phyloP scores from a whole-genome alignment of 2,797 vertebrate species.

The Poliocrania exsul region DNA sequence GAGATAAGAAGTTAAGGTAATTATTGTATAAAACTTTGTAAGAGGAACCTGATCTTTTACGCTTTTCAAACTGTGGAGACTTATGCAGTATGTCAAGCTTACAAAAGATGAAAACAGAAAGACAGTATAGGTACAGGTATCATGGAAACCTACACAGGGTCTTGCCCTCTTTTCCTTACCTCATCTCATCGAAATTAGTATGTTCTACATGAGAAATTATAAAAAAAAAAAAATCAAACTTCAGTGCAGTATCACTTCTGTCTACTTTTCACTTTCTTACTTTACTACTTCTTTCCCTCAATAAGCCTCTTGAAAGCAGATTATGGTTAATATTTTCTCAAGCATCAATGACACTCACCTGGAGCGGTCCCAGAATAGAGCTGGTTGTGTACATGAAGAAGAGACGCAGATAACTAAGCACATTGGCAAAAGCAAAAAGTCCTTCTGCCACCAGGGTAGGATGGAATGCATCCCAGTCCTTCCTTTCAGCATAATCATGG shows the following conservation, averaged over 20 bases:
- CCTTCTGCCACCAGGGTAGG: constrained; percentile 97
- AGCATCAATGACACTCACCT: constrained; percentile 80
- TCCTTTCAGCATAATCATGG: constrained; percentile 87
- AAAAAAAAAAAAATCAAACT: background rate
- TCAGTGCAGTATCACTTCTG: background rate
- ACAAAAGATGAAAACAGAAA: background rate
- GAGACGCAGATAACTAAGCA: constrained; percentile 96
- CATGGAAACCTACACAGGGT: background rate
- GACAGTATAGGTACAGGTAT: background rate
- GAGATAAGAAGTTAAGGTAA: background rate
- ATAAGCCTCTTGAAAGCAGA: background rate
- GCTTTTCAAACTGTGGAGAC: background rate
- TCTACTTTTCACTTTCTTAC: background rate
- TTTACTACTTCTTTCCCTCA: background rate
- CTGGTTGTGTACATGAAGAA: constrained; percentile 99
- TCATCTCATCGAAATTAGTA: background rate
- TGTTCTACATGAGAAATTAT: background rate
- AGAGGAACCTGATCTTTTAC: background rate
- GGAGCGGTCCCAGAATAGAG: constrained; percentile 95
- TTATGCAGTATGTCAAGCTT: background rate
- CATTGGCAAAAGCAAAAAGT: constrained; percentile 96
- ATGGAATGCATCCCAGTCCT: constrained; percentile 97
- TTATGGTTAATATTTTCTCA: background rate
- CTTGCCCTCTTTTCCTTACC: background rate
- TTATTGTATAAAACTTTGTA: background rate